These are phyloP conservation scores for Agrilus biguttatus DNA, from an alignment of 2,888 invertebrate species.

Conservation along the genomic window DNA sequence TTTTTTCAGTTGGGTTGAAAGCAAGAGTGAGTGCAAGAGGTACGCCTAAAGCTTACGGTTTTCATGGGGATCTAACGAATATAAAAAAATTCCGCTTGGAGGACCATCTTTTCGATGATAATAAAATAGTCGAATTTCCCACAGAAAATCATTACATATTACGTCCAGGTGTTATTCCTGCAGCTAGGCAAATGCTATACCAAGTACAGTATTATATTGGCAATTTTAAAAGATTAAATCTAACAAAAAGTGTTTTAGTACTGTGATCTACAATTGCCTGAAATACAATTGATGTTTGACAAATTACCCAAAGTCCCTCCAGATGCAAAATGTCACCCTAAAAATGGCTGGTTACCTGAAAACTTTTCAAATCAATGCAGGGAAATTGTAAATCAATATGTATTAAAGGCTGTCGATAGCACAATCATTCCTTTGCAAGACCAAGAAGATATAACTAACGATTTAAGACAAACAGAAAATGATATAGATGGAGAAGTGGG, in stretches of 20 bases:
- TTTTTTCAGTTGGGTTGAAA: slow-evolving; percentile 32
- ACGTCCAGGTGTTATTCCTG: slow-evolving; percentile 58
- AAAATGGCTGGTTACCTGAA: slow-evolving; percentile 65
- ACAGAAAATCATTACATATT: slow-evolving; percentile 40
- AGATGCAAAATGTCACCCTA: slow-evolving; percentile 50
- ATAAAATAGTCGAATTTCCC: slow-evolving; percentile 14
- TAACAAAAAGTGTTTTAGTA: slow-evolving; percentile 35
- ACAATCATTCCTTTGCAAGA: slow-evolving; percentile 7
- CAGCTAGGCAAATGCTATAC: slow-evolving; percentile 78
- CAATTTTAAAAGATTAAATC: background rate
- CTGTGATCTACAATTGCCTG: slow-evolving; percentile 64
- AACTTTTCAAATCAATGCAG: slow-evolving; percentile 56
- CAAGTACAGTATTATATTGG: slow-evolving; percentile 40
- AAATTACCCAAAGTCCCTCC: slow-evolving; percentile 47
- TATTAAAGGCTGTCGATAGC: slow-evolving; percentile 16
- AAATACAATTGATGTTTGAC: slow-evolving; percentile 62
- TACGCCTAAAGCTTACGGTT: slow-evolving; percentile 23
- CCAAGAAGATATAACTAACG: slow-evolving; percentile 16
- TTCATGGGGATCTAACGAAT: slow-evolving; percentile 26
- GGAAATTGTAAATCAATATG: slow-evolving; percentile 54
- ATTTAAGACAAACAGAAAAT: slow-evolving; percentile 11
- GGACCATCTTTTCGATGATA: slow-evolving; percentile 14
- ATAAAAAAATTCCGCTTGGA: slow-evolving; percentile 9
- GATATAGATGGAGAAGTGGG: slow-evolving; percentile 11
- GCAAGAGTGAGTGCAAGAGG: slow-evolving; percentile 37